Conservation (phyloP, 2,797 vertebrate species). For the Mastacembelus armatus region DNA sequence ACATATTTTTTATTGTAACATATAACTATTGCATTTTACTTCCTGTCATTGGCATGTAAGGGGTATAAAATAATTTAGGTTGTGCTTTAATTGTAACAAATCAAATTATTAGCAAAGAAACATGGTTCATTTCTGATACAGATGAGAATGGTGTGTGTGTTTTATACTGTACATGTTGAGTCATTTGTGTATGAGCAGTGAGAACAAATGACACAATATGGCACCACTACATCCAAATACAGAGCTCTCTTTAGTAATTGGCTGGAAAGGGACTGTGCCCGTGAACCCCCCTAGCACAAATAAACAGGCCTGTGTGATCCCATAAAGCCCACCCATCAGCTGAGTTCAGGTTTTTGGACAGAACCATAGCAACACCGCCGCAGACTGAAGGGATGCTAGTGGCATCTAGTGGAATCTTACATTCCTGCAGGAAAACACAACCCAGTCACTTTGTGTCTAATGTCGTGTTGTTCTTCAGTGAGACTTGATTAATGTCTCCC, state of each 20-base stretch:
- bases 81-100: no score
- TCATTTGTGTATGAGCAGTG: neutral
- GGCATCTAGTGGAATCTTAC: slow-evolving; percentile 58
- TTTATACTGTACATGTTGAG: neutral
- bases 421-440: slow-evolving; percentile 18
- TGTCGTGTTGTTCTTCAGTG: neutral
- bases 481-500: neutral
- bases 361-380: neutral
- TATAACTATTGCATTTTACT: neutral
- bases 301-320: slow-evolving; percentile 1
- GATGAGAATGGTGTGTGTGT: neutral
- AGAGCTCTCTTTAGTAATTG: slow-evolving; percentile 37
- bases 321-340: slow-evolving; percentile 2
- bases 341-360: neutral
- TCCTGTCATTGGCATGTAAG: neutral
- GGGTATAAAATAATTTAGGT: no score
- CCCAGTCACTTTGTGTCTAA: neutral
- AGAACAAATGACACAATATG: slow-evolving; percentile 15
- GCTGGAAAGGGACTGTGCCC: slow-evolving; percentile 26
- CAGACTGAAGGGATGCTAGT: slow-evolving; percentile 4
- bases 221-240: slow-evolving; percentile 20
- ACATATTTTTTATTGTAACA: neutral
- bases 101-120: neutral
- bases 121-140: neutral
- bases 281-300: slow-evolving; percentile 25